phyloP scores from a whole-genome alignment of 2,113 vertebrate genomes.

The Brachypteracias leptosomus region DNA sequence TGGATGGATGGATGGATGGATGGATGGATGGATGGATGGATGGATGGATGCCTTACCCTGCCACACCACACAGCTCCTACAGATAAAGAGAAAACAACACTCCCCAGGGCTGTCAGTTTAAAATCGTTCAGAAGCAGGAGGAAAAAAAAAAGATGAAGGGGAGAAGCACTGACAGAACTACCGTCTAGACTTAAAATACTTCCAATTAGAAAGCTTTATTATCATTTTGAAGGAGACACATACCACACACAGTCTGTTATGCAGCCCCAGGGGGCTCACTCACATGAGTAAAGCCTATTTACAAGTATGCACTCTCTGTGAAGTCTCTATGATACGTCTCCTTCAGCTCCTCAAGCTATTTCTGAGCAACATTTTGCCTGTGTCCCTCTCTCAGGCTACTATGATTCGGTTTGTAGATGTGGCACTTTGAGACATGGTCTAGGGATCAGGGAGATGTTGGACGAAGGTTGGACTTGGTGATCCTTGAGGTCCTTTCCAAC shows the following conservation, averaged over 20 bases:
- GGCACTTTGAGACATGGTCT: too few species aligned
- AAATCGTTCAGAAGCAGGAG: neutral
- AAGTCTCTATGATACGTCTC: neutral
- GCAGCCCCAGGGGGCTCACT: slow-evolving; percentile 19
- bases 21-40: slow-evolving; percentile 18
- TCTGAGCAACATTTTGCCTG: neutral
- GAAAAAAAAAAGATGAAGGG: slow-evolving; percentile 35
- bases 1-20: slow-evolving; percentile 6
- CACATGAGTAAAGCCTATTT: neutral
- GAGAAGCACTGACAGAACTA: slow-evolving; percentile 23
- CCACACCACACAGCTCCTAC: neutral
- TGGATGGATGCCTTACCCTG: neutral
- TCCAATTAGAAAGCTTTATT: slow-evolving; percentile 56
- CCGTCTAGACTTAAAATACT: slow-evolving; percentile 32
- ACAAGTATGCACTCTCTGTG: neutral
- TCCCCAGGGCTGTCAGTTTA: slow-evolving; percentile 35
- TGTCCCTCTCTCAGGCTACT: neutral
- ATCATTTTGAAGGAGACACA: slow-evolving; percentile 19
- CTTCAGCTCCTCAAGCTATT: neutral
- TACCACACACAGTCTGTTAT: neutral
- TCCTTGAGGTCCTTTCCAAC: too few species aligned
- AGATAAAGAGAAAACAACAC: neutral
- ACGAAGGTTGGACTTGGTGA: too few species aligned
- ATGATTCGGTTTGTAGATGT: neutral
- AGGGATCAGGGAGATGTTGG: too few species aligned